Conservation (phyloP, 2,113 vertebrate species). For the Aleadryas rufinucha region DNA sequence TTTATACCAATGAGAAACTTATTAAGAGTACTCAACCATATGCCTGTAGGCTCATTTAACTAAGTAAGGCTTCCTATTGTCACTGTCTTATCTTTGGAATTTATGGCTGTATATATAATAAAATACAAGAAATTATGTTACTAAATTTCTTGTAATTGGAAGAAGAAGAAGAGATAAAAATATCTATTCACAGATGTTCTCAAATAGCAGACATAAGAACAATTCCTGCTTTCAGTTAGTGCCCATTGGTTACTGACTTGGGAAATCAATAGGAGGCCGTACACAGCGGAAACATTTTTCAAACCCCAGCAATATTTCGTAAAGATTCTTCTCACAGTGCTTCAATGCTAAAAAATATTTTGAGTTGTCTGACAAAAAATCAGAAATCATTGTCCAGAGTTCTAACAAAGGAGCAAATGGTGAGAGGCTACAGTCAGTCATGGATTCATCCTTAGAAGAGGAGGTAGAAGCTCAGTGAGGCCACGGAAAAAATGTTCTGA, state of each 20-base stretch:
- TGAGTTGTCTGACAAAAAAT: not conserved
- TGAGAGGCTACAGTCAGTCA: not conserved
- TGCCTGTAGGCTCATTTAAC: not conserved
- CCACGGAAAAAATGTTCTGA: not conserved
- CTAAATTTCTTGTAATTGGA: constrained; percentile 4
- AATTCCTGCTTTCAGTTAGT: not conserved
- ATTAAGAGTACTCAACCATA: not conserved
- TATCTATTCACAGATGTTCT: constrained; percentile 32
- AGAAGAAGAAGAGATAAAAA: constrained; percentile 16
- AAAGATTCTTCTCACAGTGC: not conserved
- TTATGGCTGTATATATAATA: not conserved
- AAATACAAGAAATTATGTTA: not conserved
- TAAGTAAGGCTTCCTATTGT: not conserved
- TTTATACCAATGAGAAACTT: not conserved
- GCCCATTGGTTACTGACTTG: not conserved
- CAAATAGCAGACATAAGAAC: not conserved
- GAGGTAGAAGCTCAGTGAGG: not conserved
- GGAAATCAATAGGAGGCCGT: not conserved
- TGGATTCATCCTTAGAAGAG: not conserved
- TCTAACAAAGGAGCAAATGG: not conserved
- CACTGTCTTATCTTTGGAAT: not conserved
- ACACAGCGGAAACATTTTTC: not conserved
- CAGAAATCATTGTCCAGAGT: not conserved
- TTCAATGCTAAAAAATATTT: not conserved
- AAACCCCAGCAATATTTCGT: not conserved